A percentile compares a stretch with the other conserved stretches of the same genome.
These are phyloP conservation scores for Stenopsyche tienmushanensis DNA, from an alignment of 1,140 invertebrate species.

Conservation along the genomic window DNA sequence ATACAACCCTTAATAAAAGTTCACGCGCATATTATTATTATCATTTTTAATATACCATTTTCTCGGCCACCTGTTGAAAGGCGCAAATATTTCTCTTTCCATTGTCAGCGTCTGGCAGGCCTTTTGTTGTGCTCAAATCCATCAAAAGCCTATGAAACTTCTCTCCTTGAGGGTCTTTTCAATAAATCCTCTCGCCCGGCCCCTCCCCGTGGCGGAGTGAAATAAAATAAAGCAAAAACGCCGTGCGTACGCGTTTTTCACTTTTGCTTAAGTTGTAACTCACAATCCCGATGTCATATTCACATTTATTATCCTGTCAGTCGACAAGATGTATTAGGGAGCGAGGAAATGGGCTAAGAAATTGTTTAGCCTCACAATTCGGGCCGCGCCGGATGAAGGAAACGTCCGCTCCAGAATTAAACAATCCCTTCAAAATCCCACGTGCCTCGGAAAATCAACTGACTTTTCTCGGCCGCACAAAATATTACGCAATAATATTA, in stretches of 20 bases:
- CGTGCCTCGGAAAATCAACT: not conserved
- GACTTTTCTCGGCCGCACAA: not conserved
- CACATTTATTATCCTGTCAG: not conserved
- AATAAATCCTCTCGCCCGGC: conserved; percentile 13
- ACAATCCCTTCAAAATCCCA: not conserved
- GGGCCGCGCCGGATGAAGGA: no score
- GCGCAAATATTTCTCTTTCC: conserved; percentile 22
- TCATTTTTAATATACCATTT: conserved; percentile 16
- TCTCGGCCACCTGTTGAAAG: conserved; percentile 2
- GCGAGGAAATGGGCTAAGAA: no score
- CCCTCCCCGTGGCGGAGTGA: no score
- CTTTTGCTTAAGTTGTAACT: no score
- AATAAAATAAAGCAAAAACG: not conserved
- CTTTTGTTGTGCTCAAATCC: conserved; percentile 18
- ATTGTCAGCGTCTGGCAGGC: conserved; percentile 8
- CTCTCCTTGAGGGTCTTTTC: conserved; percentile 8
- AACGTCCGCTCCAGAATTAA: not conserved
- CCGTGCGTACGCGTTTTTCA: not conserved
- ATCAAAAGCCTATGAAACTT: conserved; percentile 11
- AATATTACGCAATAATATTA: not conserved
- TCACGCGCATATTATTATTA: not conserved
- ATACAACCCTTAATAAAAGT: no score
- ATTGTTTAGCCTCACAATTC: no score
- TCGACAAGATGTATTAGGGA: no score
- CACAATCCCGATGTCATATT: not conserved